Evolutionary conservation across 2,797 vertebrate species (phyloP).

Genomic region (Avahi laniger): DNA sequence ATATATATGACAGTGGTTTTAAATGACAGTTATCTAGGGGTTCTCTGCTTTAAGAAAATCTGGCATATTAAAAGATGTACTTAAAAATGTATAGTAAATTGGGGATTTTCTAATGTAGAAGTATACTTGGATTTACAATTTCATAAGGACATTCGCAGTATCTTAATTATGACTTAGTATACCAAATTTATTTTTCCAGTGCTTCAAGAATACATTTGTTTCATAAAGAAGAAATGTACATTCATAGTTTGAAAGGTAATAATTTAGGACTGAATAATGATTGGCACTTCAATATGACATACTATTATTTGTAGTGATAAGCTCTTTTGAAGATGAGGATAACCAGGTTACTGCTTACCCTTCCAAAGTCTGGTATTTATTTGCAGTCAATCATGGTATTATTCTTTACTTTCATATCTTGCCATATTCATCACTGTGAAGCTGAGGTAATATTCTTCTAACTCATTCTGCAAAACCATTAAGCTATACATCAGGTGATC

Average conservation of each 20-base stretch:
- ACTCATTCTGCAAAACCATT: not conserved
- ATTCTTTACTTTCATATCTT: conserved; percentile 2
- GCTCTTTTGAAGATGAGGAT: not conserved
- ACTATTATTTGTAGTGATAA: not conserved
- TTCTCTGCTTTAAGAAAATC: conserved; percentile 25
- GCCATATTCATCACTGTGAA: not conserved
- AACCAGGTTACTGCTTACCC: not conserved
- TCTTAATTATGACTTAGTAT: not conserved
- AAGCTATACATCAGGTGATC: not conserved
- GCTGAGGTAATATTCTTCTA: not conserved
- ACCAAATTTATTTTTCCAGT: not conserved
- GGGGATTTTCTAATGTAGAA: not conserved
- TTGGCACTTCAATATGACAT: not conserved
- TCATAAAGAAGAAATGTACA: not conserved
- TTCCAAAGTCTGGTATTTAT: not conserved
- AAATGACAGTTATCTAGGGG: not conserved
- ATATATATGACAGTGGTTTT: not conserved
- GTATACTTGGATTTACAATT: not conserved
- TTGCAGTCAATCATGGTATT: not conserved
- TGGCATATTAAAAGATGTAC: not conserved
- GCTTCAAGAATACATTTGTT: not conserved
- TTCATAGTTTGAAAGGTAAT: not conserved
- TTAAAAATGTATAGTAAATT: not conserved
- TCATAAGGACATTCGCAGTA: not conserved
- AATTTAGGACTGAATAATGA: not conserved